A percentile compares a stretch with the other conserved stretches of the same genome.
phyloP scores from a whole-genome alignment of 2,113 vertebrate species.

The Pterocles gutturalis region DNA sequence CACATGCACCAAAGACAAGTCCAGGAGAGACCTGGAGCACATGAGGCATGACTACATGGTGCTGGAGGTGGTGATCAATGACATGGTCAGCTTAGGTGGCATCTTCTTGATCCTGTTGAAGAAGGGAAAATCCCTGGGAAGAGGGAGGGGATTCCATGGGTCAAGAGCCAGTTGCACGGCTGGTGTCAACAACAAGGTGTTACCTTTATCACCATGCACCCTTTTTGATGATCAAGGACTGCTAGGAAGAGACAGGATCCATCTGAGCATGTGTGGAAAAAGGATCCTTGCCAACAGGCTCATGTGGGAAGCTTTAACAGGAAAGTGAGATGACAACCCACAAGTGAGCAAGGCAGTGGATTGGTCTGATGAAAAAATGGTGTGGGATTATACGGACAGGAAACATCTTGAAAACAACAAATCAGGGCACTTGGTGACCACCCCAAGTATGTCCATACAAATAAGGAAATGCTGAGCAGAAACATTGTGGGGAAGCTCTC shows the following conservation, averaged over 20 bases:
- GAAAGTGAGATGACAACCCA: not conserved
- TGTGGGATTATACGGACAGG: not conserved
- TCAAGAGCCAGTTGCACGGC: not conserved
- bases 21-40: not conserved
- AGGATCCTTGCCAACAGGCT: not conserved
- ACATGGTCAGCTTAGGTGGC: rapidly evolving
- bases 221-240: not conserved
- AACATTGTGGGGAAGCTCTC: not conserved
- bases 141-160: not conserved
- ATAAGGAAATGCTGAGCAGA: not conserved
- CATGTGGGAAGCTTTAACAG: not conserved
- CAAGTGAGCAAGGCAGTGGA: rapidly evolving
- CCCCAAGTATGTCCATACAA: not conserved
- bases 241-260: not conserved
- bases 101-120: not conserved
- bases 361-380: not conserved
- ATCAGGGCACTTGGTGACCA: not conserved
- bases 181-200: not conserved
- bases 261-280: not conserved
- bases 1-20: rapidly evolving
- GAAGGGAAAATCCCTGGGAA: not conserved
- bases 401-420: not conserved
- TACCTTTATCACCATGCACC: not conserved
- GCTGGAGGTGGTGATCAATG: not conserved
- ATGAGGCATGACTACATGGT: not conserved